These are phyloP conservation scores for Muntiacus reevesi DNA, from an alignment of 2,113 vertebrate genomes.

Conservation along the genomic window DNA sequence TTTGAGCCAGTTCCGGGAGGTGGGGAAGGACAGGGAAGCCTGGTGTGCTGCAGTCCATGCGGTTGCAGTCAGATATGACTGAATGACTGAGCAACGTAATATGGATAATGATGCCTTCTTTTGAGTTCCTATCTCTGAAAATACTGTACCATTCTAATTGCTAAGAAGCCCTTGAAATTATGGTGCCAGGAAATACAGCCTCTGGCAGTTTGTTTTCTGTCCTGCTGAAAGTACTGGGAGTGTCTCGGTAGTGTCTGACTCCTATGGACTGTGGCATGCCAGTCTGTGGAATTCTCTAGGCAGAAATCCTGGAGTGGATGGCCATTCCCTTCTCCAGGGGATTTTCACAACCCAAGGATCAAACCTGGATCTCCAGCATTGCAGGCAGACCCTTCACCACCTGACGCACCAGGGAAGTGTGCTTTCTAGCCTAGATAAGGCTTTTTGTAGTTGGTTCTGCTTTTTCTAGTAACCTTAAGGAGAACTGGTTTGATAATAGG, in stretches of 20 bases:
- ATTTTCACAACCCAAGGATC: background rate
- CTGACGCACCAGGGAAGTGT: background rate
- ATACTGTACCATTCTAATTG: background rate
- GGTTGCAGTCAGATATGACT: background rate
- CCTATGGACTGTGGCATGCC: background rate
- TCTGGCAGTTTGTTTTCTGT: background rate
- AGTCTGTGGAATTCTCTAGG: background rate
- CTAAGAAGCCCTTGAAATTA: background rate
- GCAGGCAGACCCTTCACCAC: background rate
- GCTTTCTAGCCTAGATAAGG: background rate
- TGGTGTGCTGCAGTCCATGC: background rate
- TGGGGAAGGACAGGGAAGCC: background rate
- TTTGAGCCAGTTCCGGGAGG: background rate
- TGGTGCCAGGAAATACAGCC: background rate
- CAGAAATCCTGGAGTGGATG: background rate
- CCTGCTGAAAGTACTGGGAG: background rate
- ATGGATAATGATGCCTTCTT: background rate
- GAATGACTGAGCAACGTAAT: background rate
- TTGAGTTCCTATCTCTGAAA: background rate
- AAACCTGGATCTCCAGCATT: background rate
- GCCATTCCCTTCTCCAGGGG: background rate
- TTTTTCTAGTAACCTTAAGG: background rate
- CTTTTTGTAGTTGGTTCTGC: background rate
- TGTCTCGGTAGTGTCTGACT: background rate
- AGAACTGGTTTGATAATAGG: background rate